These are phyloP conservation scores for Thalassophryne amazonica DNA, from an alignment of 2,797 vertebrate genomes.

Conservation along the genomic window DNA sequence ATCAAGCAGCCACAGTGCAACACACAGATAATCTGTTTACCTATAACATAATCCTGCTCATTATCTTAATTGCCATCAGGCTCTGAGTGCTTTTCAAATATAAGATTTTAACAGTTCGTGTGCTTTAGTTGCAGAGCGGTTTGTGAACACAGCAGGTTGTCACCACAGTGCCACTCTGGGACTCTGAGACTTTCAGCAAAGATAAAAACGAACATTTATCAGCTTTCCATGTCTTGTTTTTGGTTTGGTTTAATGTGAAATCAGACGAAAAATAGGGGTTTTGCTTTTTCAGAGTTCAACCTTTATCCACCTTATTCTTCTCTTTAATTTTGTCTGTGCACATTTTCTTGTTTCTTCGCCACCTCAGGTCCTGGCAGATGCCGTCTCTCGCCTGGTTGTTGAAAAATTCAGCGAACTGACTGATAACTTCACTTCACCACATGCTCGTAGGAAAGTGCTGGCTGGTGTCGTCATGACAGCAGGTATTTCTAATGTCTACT, in stretches of 20 bases:
- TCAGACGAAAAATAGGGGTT: too few relatives aligned
- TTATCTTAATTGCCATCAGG: slow-evolving; percentile 72
- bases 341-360: neutral
- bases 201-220: too few relatives aligned
- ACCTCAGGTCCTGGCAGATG: slow-evolving; percentile 89
- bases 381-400: slow-evolving; percentile 89
- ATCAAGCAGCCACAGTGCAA: slow-evolving; percentile 23
- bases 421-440: slow-evolving; percentile 91
- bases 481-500: slow-evolving; percentile 71
- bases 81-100: slow-evolving; percentile 50
- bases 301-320: neutral
- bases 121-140: slow-evolving; percentile 6
- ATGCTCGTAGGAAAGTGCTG: slow-evolving; percentile 91
- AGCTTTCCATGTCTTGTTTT: too few relatives aligned
- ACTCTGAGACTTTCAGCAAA: too few relatives aligned
- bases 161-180: too few relatives aligned
- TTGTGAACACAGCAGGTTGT: too few relatives aligned
- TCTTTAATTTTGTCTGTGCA: neutral
- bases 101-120: slow-evolving; percentile 3
- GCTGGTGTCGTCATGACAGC: slow-evolving; percentile 96
- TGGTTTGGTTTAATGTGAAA: too few relatives aligned
- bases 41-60: slow-evolving; percentile 54
- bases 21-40: slow-evolving; percentile 48
- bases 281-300: neutral
- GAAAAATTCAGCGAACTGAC: slow-evolving; percentile 95